Evolutionary conservation across 2,113 vertebrate species (phyloP), one percentile per base, ranked within the genome.

Genomic region (Rutilus rutilus): DNA sequence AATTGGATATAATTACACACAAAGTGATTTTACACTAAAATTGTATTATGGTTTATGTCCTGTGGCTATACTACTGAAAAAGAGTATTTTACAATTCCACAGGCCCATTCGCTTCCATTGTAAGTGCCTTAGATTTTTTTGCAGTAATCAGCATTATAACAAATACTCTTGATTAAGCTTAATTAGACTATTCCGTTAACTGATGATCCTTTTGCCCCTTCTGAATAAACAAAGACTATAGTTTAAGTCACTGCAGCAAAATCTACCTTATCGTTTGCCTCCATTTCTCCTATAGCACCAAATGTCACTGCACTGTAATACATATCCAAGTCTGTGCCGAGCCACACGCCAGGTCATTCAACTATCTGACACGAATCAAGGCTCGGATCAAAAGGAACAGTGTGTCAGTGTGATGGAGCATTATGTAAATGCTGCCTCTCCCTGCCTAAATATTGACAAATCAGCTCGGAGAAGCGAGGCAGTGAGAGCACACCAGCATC

Each of bases 401-500:
- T 76, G 50, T 85, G 50, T 59, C 39, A 85, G 71, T 71, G 65
- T 75, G 76, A 8, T 65, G 89, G 88, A 73, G 0, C 86, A 89
- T 90, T 88, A 85, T 91, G 89, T 90, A 90, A 93, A 93, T 88
- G 91, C 19, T 87, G 82, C 89, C 90, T 91, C 91, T 84, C n/a
- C 67, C 74, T 83, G 86, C 71, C 78, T 88, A 91, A 82, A 87
- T 91, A 92, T 88, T 90, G 92, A 93, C 91, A 91, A 92, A 92
- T 94, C 90, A 92, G 87, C 90, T 87, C 85, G 89, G 86, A 93
- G 82, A 93, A 92, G 73, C 86, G 86, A 71, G 87, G 87, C 57
- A 25, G 42, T 62, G 78, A 54, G 86, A 91, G 30, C 59, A 50
- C 50, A 82, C 36, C 65, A 57, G 75, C 82, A 78, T 88, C 67